Evolutionary conservation across 2,113 vertebrate genomes (phyloP).

Genomic region (Trinectes maculatus): DNA sequence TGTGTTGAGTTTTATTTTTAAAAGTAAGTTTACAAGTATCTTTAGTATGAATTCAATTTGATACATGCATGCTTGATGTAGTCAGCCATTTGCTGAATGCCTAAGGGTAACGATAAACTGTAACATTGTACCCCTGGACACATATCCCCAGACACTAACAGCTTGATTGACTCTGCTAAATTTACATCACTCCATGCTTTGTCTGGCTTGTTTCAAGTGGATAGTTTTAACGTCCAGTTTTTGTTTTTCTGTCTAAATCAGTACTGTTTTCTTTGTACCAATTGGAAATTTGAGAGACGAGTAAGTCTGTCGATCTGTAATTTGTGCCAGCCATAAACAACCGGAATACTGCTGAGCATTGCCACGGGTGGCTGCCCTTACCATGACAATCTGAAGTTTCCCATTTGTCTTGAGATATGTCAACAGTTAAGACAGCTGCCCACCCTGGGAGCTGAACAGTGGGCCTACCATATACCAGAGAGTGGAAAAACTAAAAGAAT

Average conservation of each 20-base stretch:
- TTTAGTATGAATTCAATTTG: too few relatives aligned
- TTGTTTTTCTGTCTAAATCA: slow-evolving; percentile 24
- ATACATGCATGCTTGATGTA: too few relatives aligned
- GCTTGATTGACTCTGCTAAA: slow-evolving; percentile 31
- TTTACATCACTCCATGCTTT: slow-evolving; percentile 42
- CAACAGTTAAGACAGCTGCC: slow-evolving; percentile 58
- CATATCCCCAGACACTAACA: slow-evolving; percentile 1
- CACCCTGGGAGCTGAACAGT: slow-evolving; percentile 33
- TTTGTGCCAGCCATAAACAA: slow-evolving; percentile 72
- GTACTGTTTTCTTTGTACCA: slow-evolving; percentile 25
- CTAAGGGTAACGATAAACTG: not conserved
- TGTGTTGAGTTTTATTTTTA: too few relatives aligned
- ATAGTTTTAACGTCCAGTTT: slow-evolving; percentile 37
- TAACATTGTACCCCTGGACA: slow-evolving; percentile 3
- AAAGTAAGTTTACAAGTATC: not conserved
- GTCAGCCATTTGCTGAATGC: too few relatives aligned
- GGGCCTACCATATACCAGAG: not conserved
- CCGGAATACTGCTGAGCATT: slow-evolving; percentile 42
- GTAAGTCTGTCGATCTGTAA: slow-evolving; percentile 60
- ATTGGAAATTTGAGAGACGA: slow-evolving; percentile 29
- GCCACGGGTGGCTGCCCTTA: slow-evolving; percentile 66
- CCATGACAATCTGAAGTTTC: slow-evolving; percentile 66
- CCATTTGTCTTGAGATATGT: slow-evolving; percentile 53
- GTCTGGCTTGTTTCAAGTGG: slow-evolving; percentile 32
- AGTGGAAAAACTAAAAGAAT: not conserved